Base-by-base conservation (phyloP, 2,797 vertebrate species). In the Anisognathus igniventris region DNA sequence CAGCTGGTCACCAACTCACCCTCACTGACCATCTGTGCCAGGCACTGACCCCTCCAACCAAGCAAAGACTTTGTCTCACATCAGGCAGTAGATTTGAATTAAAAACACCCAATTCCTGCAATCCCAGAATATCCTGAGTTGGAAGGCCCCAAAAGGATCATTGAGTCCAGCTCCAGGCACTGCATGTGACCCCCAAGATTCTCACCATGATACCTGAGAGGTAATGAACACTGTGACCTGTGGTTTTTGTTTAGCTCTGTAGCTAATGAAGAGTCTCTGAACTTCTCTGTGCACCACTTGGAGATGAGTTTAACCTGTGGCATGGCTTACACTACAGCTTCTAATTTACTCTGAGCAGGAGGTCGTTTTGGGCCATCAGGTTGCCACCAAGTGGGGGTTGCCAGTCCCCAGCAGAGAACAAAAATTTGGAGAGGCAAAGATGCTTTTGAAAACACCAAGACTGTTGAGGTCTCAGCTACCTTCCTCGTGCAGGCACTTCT, bases 21-120 rank as follows among this genome's bases (percentile, higher is more conserved):
- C 51, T 0, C 1, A 30, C 16, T 44, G 57, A 19, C 18, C 56
- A 1, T 3, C 39, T 6, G 3, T 7, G 18, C 62, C 54, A 39
- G 64, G 13, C 70, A 28, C 74, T 17, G 23, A 37, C 23, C 31
- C 15, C 47, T 25, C 62, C 74, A 57, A 33, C 60, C 39, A 37
- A 68, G 31, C 48, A 67, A 62, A 78, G 45, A 17, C 27, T 65
- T 68, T 12, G 33, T 37, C 39, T 72, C 23, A 6, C 61, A 48
- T 44, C 73, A 80, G 64, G 66, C 22, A 25, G 47, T 8, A 62
- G 53, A 30, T 62, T 57, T 78, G 56, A 62, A 47, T 56, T 47
- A 56, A 60, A 88, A 87, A 12, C 33, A 20, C 12, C 24, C 28
- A 10, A 2, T n/a, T 71, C n/a, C 56, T 53, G n/a, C 27, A 37